Base-by-base conservation (phyloP, 2,888 invertebrate genomes). In the Aricia artaxerxes region DNA sequence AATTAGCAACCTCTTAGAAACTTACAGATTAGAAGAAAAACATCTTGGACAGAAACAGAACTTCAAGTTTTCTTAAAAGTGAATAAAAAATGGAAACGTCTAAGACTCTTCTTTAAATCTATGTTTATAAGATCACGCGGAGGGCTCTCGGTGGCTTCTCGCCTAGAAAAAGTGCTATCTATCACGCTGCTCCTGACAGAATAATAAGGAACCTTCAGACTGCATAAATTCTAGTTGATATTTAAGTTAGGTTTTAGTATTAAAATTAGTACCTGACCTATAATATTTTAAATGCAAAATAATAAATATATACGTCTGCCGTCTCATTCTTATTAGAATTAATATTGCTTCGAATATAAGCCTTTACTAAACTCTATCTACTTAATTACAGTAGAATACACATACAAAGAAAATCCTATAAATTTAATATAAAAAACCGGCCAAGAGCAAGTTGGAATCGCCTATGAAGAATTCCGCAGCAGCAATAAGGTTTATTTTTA, bases 171-270 rank as follows among this genome's bases (percentile, higher is more conserved):
- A 77, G 77, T 61, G 61, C 77, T 77, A 77, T 77, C 77, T 77
- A 77, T 77, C 77, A 77, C 57, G 60, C 77, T 60, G 11, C 77
- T 77, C 77, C 57, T n/a, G 73, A 73, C 73, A 73, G 73, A 44
- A 24, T 73, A 73, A 44, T 73, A 73, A 73, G 44, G 73, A 73
- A 73, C 44, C 44, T 73, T 13, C n/a, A 44, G 24, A n/a, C 73
- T 73, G 73, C 81, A 82, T 79, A 78, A 80, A 79, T 80, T 78
- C 24, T 60, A 53, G 49, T 80, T 80, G 53, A 38, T 69, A 78
- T 79, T 79, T 78, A 81, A 73, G 40, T 73, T 40, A 40, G 35
- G 64, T 31, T 38, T 53, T 16, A 57, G 57, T 16, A 57, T 49
- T 49, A 49, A 49, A 49, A 49, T 49, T 57, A 57, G 13, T 16